Conservation (phyloP, 2,113 vertebrate species). For the Platysteira castanea region DNA sequence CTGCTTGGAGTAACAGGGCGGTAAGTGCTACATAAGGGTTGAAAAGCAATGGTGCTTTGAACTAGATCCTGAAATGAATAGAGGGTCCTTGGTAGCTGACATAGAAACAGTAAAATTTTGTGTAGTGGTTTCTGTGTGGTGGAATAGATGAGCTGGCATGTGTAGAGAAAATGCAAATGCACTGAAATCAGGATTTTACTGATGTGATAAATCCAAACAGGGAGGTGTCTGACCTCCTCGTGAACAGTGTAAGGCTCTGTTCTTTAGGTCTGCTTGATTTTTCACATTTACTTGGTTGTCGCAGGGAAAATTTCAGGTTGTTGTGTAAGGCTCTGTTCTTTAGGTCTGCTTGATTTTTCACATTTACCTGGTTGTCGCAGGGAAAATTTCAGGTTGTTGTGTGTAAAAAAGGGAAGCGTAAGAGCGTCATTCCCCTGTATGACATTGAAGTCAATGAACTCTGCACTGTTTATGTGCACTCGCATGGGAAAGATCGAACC, state of each 20-base stretch:
- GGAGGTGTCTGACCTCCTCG: not conserved
- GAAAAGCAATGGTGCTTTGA: not conserved
- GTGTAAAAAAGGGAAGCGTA: not conserved
- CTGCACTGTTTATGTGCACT: not conserved
- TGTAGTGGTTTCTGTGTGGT: not conserved
- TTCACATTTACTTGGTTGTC: not conserved
- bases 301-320: not conserved
- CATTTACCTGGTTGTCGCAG: not conserved
- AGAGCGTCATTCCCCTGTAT: not conserved
- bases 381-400: not conserved
- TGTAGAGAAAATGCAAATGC: not conserved
- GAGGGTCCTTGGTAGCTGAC: accelerated
- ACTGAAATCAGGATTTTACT: not conserved
- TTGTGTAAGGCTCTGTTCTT: not conserved
- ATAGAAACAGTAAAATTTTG: not conserved
- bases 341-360: not conserved
- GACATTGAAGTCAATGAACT: not conserved
- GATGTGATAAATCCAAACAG: not conserved
- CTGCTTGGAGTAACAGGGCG: not conserved
- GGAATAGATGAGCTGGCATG: not conserved
- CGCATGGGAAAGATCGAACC: not conserved
- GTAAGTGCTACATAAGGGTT: not conserved
- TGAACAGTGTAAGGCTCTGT: not conserved
- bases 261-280: not conserved
- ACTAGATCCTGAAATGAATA: not conserved